Base-by-base conservation (phyloP, 2,888 invertebrate species). In the Hydriomena furcata region DNA sequence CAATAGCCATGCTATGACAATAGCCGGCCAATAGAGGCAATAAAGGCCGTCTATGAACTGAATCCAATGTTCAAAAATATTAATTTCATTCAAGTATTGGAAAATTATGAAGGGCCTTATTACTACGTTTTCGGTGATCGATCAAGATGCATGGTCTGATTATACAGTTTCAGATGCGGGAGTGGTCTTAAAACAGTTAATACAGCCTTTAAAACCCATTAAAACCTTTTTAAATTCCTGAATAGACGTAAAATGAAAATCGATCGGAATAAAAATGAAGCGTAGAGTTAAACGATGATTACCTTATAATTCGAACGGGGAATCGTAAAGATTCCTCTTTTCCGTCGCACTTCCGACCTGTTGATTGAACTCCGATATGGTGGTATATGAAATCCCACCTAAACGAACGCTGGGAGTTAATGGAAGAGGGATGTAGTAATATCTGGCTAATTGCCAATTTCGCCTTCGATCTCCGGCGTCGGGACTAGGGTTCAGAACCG, bases 391-490 rank as follows among this genome's bases (percentile, higher is more conserved):
- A 68, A 65, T 66, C 54, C 54, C 52, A 52, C 52, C 37, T 34
- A 52, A 52, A 52, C 47, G 55, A 45, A 50, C 11, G 31, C 45
- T 40, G 53, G 52, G 21, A 51, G 59, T 69, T 69, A 73, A 68
- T 68, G 56, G 63, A 58, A 52, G 52, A 52, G 62, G 60, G 66
- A 61, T 47, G 54, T 55, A 66, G 74, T 80, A 76, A 82, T 82
- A 71, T 79, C 72, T 71, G 63, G 64, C 76, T 85, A 84, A 86
- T 88, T 82, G 86, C 64, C 88, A 87, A 88, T 87, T 81, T 81
- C 63, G 71, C 63, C 61, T 81, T 84, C 81, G 78, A 86, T 87
- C 80, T 86, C 87, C 86, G 87, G 82, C 44, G 60, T 67, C 62
- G 61, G n/a, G n/a, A n/a, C n/a, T n/a, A n/a, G n/a, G n/a, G n/a